phyloP scores from a whole-genome alignment of 2,113 vertebrate species.

The Myocastor coypus region DNA sequence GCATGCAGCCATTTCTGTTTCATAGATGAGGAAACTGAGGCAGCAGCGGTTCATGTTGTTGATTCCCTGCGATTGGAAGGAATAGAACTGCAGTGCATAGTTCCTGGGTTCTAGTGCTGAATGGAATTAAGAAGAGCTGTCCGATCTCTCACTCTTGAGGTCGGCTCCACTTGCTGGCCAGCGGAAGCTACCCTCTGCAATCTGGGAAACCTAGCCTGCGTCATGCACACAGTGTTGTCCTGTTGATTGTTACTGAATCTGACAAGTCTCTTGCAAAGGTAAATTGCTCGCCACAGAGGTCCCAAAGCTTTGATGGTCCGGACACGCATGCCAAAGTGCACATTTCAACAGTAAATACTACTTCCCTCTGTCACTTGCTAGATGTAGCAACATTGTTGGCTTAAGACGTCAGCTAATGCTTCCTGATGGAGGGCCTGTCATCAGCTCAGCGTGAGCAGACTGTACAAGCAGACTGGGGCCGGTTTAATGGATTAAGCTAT shows the following conservation, averaged over 20 bases:
- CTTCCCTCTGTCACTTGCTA: slow-evolving; percentile 28
- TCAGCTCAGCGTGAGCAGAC: background rate
- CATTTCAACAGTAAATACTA: slow-evolving; percentile 31
- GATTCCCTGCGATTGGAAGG: background rate
- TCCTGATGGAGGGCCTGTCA: slow-evolving; percentile 51
- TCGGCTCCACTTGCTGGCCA: background rate
- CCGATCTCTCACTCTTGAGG: background rate
- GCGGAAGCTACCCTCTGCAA: background rate
- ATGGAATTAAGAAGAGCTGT: background rate
- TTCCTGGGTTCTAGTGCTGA: background rate
- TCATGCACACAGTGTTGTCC: background rate
- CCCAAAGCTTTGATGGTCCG: background rate
- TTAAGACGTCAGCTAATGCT: slow-evolving; percentile 70
- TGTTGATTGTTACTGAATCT: background rate
- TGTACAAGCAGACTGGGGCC: background rate
- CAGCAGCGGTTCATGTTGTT: background rate
- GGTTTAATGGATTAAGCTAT: slow-evolving; percentile 74
- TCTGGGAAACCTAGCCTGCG: background rate
- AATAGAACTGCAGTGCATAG: background rate
- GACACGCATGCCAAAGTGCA: background rate
- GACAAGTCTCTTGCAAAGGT: background rate
- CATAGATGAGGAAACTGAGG: slow-evolving; percentile 23
- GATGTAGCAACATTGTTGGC: slow-evolving; percentile 55
- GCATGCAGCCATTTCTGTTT: background rate
- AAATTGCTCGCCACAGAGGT: background rate